phyloP scores from a whole-genome alignment of 2,888 invertebrate genomes.

The Seira ritae region DNA sequence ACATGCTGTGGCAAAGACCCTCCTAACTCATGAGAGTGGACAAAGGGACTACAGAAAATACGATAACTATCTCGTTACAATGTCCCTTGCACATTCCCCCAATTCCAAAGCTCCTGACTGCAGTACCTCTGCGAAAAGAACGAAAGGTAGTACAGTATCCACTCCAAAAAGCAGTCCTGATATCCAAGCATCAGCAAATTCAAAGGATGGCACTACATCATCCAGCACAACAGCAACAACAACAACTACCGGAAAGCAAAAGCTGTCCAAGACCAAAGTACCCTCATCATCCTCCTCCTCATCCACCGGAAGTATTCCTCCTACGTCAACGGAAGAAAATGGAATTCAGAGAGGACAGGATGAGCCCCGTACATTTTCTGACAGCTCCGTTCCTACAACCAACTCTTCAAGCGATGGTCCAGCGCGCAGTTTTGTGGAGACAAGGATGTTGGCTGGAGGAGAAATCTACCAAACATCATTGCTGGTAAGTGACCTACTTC shows the following conservation, averaged over 20 bases:
- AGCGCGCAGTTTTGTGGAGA: conserved; percentile 66
- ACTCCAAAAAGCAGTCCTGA: conserved; percentile 64
- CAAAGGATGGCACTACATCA: background rate
- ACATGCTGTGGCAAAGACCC: conserved; percentile 84
- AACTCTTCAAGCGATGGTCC: conserved; percentile 43
- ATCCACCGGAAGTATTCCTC: conserved; percentile 30
- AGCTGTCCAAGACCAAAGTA: conserved; percentile 68
- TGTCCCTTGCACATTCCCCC: conserved; percentile 77
- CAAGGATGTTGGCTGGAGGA: conserved; percentile 70
- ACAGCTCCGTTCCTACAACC: background rate
- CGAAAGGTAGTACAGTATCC: conserved; percentile 39
- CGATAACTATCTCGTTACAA: conserved; percentile 89
- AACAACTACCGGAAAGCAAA: conserved; percentile 34
- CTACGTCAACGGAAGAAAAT: conserved; percentile 46
- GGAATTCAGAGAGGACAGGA: too few species aligned
- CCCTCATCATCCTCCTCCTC: conserved; percentile 45
- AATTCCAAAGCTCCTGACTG: conserved; percentile 71
- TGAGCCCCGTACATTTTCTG: conserved; percentile 1
- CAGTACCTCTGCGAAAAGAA: conserved; percentile 68
- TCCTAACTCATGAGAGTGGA: conserved; percentile 91
- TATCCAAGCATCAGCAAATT: background rate
- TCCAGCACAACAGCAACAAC: background rate
- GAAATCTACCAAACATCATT: conserved; percentile 53
- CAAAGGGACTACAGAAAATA: conserved; percentile 94
- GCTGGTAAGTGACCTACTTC: too few species aligned